A percentile compares a stretch with the other conserved stretches of the same genome.
phyloP scores from a whole-genome alignment of 2,888 invertebrate species.

The Tiliacea aurago region DNA sequence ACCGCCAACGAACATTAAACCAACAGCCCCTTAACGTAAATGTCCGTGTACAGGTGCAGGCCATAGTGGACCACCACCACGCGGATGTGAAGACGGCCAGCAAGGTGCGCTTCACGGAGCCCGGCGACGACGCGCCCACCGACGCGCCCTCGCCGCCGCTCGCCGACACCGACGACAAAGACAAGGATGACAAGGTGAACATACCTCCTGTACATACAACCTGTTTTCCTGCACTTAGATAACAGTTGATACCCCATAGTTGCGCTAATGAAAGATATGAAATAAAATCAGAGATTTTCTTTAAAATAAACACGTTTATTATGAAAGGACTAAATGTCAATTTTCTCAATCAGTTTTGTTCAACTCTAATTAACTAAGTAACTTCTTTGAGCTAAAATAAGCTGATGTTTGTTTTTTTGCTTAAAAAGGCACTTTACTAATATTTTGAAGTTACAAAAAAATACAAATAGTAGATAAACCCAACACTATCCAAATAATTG shows the following conservation, averaged over 20 bases:
- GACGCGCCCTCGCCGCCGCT: slow-evolving; percentile 88
- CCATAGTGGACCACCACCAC: slow-evolving; percentile 97
- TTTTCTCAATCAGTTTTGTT: background rate
- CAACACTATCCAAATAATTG: slow-evolving; percentile 4
- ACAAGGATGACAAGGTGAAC: slow-evolving; percentile 89
- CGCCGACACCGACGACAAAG: slow-evolving; percentile 85
- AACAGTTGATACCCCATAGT: slow-evolving; percentile 28
- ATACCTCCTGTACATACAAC: slow-evolving; percentile 54
- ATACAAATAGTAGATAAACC: background rate
- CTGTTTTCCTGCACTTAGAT: slow-evolving; percentile 54
- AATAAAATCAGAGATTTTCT: background rate
- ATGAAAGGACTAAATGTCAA: background rate
- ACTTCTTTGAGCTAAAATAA: background rate
- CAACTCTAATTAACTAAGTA: background rate
- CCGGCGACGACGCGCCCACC: slow-evolving; percentile 85
- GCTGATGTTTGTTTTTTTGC: background rate
- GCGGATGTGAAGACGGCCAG: slow-evolving; percentile 94
- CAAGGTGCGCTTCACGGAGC: slow-evolving; percentile 97
- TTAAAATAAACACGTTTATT: background rate
- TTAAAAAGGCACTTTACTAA: background rate
- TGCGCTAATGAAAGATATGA: background rate
- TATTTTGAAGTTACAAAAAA: background rate
- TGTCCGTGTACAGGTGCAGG: slow-evolving; percentile 93
- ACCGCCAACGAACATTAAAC: background rate
- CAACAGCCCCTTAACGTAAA: background rate